Conservation (phyloP, 2,113 vertebrate genomes). For the Caranx melampygus region DNA sequence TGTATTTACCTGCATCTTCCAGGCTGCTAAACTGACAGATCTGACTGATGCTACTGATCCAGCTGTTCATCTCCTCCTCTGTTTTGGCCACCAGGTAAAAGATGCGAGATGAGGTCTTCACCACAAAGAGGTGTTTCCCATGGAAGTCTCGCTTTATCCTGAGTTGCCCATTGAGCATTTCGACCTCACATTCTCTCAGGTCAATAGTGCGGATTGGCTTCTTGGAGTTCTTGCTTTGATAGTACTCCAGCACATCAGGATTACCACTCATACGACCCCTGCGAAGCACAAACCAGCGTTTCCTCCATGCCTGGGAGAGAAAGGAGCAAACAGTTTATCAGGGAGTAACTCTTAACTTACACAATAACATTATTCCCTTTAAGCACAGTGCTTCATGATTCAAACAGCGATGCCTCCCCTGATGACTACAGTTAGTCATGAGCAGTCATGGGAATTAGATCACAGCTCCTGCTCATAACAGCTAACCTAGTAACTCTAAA, state of each 20-base stretch:
- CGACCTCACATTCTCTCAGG: conserved; percentile 94
- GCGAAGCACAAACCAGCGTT: conserved; percentile 97
- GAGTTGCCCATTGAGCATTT: conserved; percentile 86
- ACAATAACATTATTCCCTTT: neutral
- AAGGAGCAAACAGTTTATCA: conserved; percentile 4
- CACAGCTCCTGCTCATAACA: conserved; percentile 24
- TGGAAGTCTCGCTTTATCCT: conserved; percentile 91
- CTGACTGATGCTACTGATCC: conserved; percentile 93
- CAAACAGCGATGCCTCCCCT: neutral
- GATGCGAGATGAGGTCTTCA: conserved; percentile 91
- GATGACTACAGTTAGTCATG: conserved; percentile 25
- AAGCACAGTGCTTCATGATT: conserved; percentile 15
- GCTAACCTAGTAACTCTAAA: conserved; percentile 41
- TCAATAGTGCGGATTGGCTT: conserved; percentile 95
- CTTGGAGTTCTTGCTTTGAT: conserved; percentile 90
- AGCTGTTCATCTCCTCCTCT: conserved; percentile 95
- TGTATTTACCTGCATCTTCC: conserved; percentile 88
- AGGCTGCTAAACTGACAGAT: conserved; percentile 91
- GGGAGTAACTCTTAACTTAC: neutral
- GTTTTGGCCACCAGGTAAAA: conserved; percentile 99
- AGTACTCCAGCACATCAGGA: conserved; percentile 96
- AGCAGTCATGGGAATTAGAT: conserved; percentile 45
- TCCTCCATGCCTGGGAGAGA: conserved; percentile 91
- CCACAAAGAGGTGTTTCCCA: conserved; percentile 93
- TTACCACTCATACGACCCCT: conserved; percentile 95